Base-by-base conservation (phyloP, 2,113 vertebrate genomes). In the Nibea albiflora region DNA sequence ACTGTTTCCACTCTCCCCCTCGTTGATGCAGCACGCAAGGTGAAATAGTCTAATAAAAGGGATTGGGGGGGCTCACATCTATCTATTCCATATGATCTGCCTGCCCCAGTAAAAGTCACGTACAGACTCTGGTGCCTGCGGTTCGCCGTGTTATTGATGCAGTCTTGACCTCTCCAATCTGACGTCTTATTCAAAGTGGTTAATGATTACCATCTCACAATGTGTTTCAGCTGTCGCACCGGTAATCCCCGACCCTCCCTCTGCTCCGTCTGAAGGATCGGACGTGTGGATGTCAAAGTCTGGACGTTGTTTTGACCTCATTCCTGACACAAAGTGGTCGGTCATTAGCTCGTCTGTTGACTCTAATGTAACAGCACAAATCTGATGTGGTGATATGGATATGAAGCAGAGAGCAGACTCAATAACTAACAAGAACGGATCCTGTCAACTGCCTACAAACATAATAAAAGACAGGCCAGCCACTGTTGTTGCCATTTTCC, bases 41-140 rank as follows among this genome's bases (percentile, higher is more conserved):
- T 92, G 86, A 92, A 85, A 42, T n/a, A 15, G 26, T 62, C 24
- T 68, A 75, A 82, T 94, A 92, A 94, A 93, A 92, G 72, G 78
- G 80, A 90, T 87, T 81, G 66, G 57, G 24, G 24, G 57, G 67
- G 35, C 86, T 90, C 85, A 92, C 90, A 90, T 95, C 94, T 95
- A 95, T 95, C 90, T 93, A 80, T 95, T 93, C 92, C 93, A 95
- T 92, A 90, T 94, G 94, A 91, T 93, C 73, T 80, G 78, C 91
- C 85, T 89, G 85, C 65, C 53, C 80, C 80, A 76, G 89, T 88
- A 81, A 85, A 88, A 93, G 94, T 94, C 92, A 90, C 86, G 66
- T 85, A 71, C 28, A 24, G 74, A 81, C 83, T 89, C 70, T 22
- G 85, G 84, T 35, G 83, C 47, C 65, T 58, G 85, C 49, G 77